Evolutionary conservation across 1,140 invertebrate species (phyloP).

Genomic region (Drosophila busckii): DNA sequence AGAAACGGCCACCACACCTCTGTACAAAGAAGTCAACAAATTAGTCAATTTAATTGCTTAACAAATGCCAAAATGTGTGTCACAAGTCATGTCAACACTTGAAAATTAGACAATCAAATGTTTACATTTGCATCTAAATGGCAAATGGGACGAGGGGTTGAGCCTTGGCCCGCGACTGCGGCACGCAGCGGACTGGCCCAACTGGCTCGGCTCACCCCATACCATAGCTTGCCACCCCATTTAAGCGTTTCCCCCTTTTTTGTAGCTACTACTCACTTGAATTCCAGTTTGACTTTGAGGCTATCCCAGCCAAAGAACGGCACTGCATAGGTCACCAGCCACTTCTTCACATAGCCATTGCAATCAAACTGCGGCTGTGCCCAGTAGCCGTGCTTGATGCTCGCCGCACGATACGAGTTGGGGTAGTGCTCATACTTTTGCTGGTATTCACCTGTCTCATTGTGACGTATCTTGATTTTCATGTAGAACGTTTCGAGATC

Average conservation of each 20-base stretch:
- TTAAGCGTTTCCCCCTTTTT: constrained; percentile 5
- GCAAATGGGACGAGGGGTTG: constrained; percentile 32
- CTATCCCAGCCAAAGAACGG: constrained; percentile 99
- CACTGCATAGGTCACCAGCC: constrained; percentile 96
- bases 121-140: constrained; percentile 54
- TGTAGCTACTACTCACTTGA: constrained; percentile 88
- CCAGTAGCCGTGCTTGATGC: constrained; percentile 94
- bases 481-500: constrained; percentile 93
- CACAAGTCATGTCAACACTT: constrained; percentile 65
- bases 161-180: constrained; percentile 45
- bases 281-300: constrained; percentile 93
- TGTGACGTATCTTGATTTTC: constrained; percentile 94
- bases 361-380: constrained; percentile 96
- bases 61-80: constrained; percentile 56
- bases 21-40: constrained; percentile 79
- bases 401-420: constrained; percentile 91
- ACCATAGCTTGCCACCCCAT: constrained; percentile 9
- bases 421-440: constrained; percentile 95
- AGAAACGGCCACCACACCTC: constrained; percentile 95
- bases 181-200: constrained; percentile 59
- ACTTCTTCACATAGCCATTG: constrained; percentile 93
- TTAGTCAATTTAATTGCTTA: constrained; percentile 68
- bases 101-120: constrained; percentile 67
- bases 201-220: constrained; percentile 19
- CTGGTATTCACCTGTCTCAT: constrained; percentile 89